These are phyloP conservation scores for Megaceryle alcyon DNA, from an alignment of 2,797 vertebrate genomes.

Conservation along the genomic window DNA sequence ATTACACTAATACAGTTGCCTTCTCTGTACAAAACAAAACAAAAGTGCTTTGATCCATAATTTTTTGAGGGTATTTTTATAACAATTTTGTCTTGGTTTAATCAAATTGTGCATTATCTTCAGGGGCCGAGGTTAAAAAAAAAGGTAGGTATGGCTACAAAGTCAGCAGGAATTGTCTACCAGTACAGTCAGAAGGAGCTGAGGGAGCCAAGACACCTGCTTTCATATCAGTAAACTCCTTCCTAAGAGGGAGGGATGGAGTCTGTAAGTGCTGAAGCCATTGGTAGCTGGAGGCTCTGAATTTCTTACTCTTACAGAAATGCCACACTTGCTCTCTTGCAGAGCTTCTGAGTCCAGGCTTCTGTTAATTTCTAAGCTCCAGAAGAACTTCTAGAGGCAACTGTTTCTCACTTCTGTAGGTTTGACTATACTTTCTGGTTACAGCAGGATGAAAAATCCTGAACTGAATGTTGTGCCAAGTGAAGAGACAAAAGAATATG, in stretches of 20 bases:
- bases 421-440: background rate
- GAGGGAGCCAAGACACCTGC: background rate
- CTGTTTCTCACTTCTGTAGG: background rate
- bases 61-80: background rate
- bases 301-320: background rate
- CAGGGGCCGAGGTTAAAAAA: background rate
- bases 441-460: background rate
- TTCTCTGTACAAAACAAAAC: background rate
- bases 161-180: background rate
- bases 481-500: background rate
- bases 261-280: background rate
- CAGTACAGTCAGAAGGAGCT: background rate
- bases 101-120: background rate
- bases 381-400: background rate
- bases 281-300: background rate
- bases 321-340: fast-evolving
- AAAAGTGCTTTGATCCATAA: background rate
- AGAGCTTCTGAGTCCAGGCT: background rate
- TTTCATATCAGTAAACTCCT: background rate
- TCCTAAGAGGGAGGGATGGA: background rate
- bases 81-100: background rate
- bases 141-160: background rate
- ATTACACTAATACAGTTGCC: background rate
- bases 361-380: background rate
- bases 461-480: background rate